These are phyloP conservation scores for Odocoileus virginianus DNA, from an alignment of 2,113 vertebrate species.

Conservation along the genomic window DNA sequence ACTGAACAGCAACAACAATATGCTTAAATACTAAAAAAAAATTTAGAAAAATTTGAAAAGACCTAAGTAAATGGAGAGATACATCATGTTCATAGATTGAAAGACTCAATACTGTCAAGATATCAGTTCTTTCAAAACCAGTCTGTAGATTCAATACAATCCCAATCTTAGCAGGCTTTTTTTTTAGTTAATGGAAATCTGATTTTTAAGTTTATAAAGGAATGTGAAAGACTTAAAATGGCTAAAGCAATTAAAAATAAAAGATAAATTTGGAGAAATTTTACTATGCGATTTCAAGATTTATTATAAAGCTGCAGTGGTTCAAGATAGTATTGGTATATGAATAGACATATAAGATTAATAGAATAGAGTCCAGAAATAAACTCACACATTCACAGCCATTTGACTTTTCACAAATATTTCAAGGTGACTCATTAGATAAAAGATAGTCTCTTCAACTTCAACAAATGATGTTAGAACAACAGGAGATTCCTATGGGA, in stretches of 20 bases:
- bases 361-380: neutral
- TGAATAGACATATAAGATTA: neutral
- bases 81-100: neutral
- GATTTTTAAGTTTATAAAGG: neutral
- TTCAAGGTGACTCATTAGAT: neutral
- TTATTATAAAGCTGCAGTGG: neutral
- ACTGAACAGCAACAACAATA: neutral
- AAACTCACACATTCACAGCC: neutral
- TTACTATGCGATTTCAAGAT: neutral
- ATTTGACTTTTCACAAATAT: neutral
- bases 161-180: neutral
- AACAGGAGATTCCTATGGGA: neutral
- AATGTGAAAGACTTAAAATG: neutral
- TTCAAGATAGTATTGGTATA: neutral
- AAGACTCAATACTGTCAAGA: neutral
- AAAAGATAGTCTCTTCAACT: neutral
- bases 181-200: neutral
- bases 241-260: neutral
- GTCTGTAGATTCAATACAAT: neutral
- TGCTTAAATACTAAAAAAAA: neutral
- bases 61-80: neutral
- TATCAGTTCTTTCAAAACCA: neutral
- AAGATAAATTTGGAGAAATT: neutral
- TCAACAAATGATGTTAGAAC: neutral
- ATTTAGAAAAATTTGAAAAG: neutral